A percentile compares a stretch with the other conserved stretches of the same genome.
Evolutionary conservation across 2,113 vertebrate species (phyloP).

Genomic region (Semnopithecus entellus): DNA sequence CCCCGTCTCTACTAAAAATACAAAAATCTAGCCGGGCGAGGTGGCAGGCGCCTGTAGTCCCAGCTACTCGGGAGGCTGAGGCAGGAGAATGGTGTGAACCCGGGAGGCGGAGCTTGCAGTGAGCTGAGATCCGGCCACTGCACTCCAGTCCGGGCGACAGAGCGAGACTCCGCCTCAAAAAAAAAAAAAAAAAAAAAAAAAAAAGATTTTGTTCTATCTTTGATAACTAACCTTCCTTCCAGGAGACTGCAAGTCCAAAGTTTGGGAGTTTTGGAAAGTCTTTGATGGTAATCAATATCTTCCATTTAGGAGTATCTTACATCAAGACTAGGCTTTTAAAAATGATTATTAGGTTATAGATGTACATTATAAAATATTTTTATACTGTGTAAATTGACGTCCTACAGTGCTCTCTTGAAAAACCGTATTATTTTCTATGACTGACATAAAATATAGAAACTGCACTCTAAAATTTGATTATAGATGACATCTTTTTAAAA

Average conservation of each 20-base stretch:
- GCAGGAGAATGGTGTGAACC: too few species aligned
- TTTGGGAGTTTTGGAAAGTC: background rate
- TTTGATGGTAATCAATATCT: background rate
- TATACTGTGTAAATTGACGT: conserved; percentile 4
- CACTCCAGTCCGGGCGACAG: too few species aligned
- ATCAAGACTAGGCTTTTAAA: background rate
- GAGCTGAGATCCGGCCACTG: too few species aligned
- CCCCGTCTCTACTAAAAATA: too few species aligned
- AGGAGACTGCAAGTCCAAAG: background rate
- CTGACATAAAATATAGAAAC: background rate
- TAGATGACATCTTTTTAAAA: background rate
- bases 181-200: too few species aligned
- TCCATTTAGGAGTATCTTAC: background rate
- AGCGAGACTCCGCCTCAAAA: too few species aligned
- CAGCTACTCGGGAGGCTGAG: too few species aligned
- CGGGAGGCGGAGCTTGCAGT: too few species aligned
- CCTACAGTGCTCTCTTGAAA: background rate
- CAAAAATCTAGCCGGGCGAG: too few species aligned
- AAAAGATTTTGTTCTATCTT: too few species aligned
- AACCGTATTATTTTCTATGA: background rate
- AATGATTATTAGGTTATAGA: background rate
- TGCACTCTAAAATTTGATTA: background rate
- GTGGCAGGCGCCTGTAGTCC: too few species aligned
- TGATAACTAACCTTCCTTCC: background rate
- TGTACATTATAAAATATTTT: background rate